These are phyloP conservation scores for Drosophila willistoni DNA, from an alignment of 1,140 invertebrate species.

Conservation along the genomic window DNA sequence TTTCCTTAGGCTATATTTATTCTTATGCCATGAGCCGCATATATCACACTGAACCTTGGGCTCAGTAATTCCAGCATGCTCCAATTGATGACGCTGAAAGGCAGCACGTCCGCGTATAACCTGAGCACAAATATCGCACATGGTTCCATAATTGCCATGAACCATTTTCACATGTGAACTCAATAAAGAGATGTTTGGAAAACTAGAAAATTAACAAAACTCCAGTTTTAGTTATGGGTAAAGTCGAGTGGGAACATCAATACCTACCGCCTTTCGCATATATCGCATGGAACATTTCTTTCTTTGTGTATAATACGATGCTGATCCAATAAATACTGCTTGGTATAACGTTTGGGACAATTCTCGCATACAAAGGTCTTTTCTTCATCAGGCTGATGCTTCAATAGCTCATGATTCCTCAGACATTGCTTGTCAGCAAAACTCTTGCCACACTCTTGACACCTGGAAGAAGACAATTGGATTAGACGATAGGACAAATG, in stretches of 20 bases:
- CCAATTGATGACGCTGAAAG: slow-evolving; percentile 72
- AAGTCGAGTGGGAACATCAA: no score
- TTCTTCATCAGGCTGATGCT: slow-evolving; percentile 70
- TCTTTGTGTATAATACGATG: slow-evolving; percentile 71
- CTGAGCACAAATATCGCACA: slow-evolving; percentile 82
- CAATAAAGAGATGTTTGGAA: slow-evolving; percentile 59
- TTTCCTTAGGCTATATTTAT: slow-evolving; percentile 76
- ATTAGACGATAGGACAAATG: not conserved
- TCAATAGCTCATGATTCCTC: slow-evolving; percentile 73
- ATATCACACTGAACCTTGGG: slow-evolving; percentile 79
- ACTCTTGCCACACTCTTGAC: slow-evolving; percentile 59
- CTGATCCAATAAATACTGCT: slow-evolving; percentile 73
- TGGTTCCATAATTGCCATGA: slow-evolving; percentile 65
- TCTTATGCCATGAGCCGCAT: slow-evolving; percentile 80
- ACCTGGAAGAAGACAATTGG: slow-evolving; percentile 39
- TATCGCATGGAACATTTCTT: slow-evolving; percentile 58
- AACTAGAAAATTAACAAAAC: no score
- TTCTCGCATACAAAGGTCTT: slow-evolving; percentile 71
- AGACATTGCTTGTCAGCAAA: slow-evolving; percentile 77
- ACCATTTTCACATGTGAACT: slow-evolving; percentile 66
- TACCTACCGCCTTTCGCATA: slow-evolving; percentile 64
- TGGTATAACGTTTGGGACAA: slow-evolving; percentile 66
- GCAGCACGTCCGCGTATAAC: slow-evolving; percentile 65
- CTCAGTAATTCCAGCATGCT: slow-evolving; percentile 67
- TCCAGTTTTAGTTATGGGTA: no score